Conservation (phyloP, 2,797 vertebrate genomes). For the Rhinella marina region DNA sequence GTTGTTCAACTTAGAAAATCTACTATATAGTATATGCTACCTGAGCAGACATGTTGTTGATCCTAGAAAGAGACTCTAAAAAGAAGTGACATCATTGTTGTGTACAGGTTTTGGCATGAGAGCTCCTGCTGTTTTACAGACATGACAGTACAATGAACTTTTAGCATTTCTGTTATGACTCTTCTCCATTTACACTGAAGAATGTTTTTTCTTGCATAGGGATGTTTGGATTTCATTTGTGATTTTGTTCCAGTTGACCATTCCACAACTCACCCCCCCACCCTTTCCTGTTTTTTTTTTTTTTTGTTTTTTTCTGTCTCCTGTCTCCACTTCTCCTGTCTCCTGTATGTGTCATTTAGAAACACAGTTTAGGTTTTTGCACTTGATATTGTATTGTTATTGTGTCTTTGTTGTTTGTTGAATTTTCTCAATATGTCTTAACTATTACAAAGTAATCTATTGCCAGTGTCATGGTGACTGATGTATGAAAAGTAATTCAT, state of each 20-base stretch:
- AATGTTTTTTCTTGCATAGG: not conserved
- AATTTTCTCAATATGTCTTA: not conserved
- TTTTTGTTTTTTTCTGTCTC: not conserved
- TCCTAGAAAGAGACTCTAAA: no score
- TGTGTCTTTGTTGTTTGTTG: not conserved
- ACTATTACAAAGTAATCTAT: not conserved
- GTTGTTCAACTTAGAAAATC: not conserved
- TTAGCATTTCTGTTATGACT: not conserved
- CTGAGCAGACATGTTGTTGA: not conserved
- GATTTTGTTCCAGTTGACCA: not conserved
- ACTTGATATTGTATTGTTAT: not conserved
- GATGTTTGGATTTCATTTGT: not conserved
- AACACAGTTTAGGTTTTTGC: not conserved
- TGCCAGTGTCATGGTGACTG: not conserved
- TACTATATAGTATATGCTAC: not conserved
- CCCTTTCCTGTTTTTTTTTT: not conserved
- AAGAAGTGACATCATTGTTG: not conserved
- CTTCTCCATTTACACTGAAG: not conserved
- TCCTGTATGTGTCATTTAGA: not conserved
- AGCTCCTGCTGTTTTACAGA: not conserved
- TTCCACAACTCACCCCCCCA: not conserved
- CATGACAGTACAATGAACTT: not conserved
- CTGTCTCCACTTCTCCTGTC: not conserved
- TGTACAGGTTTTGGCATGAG: not conserved
- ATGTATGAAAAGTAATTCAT: conserved; percentile 3